These are phyloP conservation scores for Illadopsis cleaveri DNA, from an alignment of 2,113 vertebrate genomes.

Conservation along the genomic window DNA sequence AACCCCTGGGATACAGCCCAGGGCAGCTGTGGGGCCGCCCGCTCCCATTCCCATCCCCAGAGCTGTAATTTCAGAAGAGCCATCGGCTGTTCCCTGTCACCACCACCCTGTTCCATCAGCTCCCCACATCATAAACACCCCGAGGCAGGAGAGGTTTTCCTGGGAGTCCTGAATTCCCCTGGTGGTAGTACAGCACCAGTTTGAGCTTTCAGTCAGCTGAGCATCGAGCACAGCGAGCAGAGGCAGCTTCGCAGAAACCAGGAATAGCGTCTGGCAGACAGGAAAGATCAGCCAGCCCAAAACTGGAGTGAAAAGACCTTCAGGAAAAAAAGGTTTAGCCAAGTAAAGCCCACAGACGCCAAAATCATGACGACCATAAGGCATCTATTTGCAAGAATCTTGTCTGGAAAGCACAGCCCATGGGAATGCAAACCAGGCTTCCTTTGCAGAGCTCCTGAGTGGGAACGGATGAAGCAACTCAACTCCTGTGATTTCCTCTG, in stretches of 20 bases:
- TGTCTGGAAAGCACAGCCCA: not conserved
- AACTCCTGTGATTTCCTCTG: not conserved
- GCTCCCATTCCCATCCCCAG: not conserved
- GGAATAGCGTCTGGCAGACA: accelerated
- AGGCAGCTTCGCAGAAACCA: accelerated
- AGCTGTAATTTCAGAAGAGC: not conserved
- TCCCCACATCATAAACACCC: too few relatives aligned
- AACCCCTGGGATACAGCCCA: not conserved
- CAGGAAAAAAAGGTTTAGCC: not conserved
- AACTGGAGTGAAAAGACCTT: not conserved
- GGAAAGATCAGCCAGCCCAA: not conserved
- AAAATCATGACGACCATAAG: accelerated
- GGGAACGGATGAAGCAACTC: not conserved
- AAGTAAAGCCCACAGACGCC: not conserved
- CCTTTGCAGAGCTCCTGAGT: not conserved
- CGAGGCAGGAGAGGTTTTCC: not conserved
- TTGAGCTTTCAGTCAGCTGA: not conserved
- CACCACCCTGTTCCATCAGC: not conserved
- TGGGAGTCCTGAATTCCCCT: not conserved
- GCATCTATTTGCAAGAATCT: not conserved
- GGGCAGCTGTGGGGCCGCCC: not conserved
- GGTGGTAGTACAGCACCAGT: not conserved
- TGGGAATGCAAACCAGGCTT: not conserved
- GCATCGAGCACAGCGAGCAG: not conserved
- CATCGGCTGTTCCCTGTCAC: not conserved